Conservation (phyloP, 2,888 invertebrate species). For the Hylaea fasciaria region DNA sequence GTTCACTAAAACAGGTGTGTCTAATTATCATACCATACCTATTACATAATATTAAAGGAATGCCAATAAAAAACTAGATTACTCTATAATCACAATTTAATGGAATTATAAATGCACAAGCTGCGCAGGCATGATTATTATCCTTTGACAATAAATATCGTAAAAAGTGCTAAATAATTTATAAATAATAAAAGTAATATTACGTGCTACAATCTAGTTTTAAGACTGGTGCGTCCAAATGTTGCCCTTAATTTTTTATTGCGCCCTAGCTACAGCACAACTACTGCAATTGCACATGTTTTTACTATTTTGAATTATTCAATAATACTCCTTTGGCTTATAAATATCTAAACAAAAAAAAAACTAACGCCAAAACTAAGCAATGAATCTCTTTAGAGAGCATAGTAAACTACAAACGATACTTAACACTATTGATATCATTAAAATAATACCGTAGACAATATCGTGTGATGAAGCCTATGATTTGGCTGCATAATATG, state of each 20-base stretch:
- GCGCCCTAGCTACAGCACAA: slow-evolving; percentile 43
- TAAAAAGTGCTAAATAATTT: slow-evolving; percentile 77
- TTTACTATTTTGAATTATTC: slow-evolving; percentile 22
- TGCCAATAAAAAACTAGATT: slow-evolving; percentile 48
- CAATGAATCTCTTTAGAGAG: slow-evolving; percentile 52
- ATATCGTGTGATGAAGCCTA: slow-evolving; percentile 35
- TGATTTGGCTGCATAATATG: slow-evolving; percentile 23
- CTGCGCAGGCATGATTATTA: slow-evolving; percentile 76
- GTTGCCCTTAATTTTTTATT: slow-evolving; percentile 48
- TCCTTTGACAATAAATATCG: slow-evolving; percentile 76
- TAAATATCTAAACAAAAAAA: slow-evolving; percentile 33
- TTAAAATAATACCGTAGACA: slow-evolving; percentile 37
- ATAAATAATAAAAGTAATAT: slow-evolving; percentile 61
- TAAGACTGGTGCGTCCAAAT: slow-evolving; percentile 79
- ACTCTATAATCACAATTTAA: slow-evolving; percentile 81
- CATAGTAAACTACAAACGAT: slow-evolving; percentile 38
- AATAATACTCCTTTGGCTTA: slow-evolving; percentile 50
- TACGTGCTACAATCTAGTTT: slow-evolving; percentile 72
- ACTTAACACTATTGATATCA: slow-evolving; percentile 25
- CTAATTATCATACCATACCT: no score
- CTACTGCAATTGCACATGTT: slow-evolving; percentile 53
- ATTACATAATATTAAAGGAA: slow-evolving; percentile 2
- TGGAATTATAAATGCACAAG: slow-evolving; percentile 83
- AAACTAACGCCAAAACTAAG: slow-evolving; percentile 43
- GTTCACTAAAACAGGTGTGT: no score